Evolutionary conservation across 2,113 vertebrate genomes (phyloP).

Genomic region (Tragelaphus strepsiceros): DNA sequence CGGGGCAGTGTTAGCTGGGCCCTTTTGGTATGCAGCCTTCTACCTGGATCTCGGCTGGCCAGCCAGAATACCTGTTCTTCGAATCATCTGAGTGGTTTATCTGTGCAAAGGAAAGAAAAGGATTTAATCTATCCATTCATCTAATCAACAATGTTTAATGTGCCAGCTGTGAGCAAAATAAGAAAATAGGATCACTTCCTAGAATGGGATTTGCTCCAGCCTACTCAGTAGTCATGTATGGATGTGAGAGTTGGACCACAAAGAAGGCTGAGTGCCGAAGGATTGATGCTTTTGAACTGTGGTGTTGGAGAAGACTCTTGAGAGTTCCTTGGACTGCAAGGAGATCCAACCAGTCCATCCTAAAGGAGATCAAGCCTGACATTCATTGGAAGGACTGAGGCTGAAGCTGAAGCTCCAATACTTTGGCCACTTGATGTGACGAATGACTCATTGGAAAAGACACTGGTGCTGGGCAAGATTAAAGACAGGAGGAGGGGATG

Average conservation of each 20-base stretch:
- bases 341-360: background rate
- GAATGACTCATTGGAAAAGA: background rate
- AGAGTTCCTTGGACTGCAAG: background rate
- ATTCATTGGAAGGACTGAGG: background rate
- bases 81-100: conserved; percentile 76
- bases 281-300: background rate
- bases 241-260: background rate
- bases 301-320: background rate
- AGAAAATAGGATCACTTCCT: background rate
- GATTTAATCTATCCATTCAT: background rate
- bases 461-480: background rate
- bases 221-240: background rate
- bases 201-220: background rate
- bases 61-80: conserved; percentile 76
- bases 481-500: background rate
- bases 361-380: background rate
- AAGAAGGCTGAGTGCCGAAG: background rate
- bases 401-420: background rate
- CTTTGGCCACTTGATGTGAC: background rate
- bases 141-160: background rate
- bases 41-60: conserved; percentile 84
- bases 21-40: conserved; percentile 80
- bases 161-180: background rate
- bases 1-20: background rate
- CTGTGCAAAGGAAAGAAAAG: conserved; percentile 60